Conservation (phyloP, 2,113 vertebrate species). For the Rhea pennata region DNA sequence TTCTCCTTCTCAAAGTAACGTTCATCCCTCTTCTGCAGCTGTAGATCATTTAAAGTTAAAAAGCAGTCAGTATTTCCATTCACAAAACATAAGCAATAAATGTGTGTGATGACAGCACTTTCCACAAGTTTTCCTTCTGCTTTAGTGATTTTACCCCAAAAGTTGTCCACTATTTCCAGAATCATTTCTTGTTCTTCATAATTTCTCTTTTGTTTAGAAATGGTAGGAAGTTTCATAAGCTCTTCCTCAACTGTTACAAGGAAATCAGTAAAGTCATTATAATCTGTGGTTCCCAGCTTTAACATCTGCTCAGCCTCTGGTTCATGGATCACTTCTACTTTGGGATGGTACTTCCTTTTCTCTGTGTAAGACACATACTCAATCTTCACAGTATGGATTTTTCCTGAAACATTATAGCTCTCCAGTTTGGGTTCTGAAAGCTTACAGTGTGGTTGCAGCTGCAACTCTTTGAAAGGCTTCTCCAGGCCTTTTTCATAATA, state of each 20-base stretch:
- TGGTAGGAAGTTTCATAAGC: constrained; percentile 81
- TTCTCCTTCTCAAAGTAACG: constrained; percentile 83
- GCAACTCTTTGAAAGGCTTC: constrained; percentile 94
- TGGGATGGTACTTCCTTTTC: constrained; percentile 90
- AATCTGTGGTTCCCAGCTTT: constrained; percentile 90
- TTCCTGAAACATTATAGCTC: constrained; percentile 87
- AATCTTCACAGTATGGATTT: constrained; percentile 92
- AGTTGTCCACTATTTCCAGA: constrained; percentile 89
- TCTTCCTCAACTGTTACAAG: constrained; percentile 88
- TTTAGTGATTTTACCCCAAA: constrained; percentile 89
- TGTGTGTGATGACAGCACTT: constrained; percentile 82
- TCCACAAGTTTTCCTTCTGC: constrained; percentile 82
- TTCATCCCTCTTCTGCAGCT: constrained; percentile 82
- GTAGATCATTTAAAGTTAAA: constrained; percentile 89
- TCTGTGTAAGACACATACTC: constrained; percentile 90
- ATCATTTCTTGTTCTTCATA: constrained; percentile 93
- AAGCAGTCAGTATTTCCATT: constrained; percentile 87
- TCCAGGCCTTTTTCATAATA: constrained; percentile 95
- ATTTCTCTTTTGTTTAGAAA: constrained; percentile 79
- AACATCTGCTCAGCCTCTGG: constrained; percentile 91
- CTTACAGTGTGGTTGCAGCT: constrained; percentile 86
- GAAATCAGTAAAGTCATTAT: constrained; percentile 88
- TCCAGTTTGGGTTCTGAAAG: constrained; percentile 91
- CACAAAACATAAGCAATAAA: constrained; percentile 91
- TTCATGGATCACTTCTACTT: constrained; percentile 87